Conservation (phyloP, 2,797 vertebrate species). For the Mormyrus proboscirostris region DNA sequence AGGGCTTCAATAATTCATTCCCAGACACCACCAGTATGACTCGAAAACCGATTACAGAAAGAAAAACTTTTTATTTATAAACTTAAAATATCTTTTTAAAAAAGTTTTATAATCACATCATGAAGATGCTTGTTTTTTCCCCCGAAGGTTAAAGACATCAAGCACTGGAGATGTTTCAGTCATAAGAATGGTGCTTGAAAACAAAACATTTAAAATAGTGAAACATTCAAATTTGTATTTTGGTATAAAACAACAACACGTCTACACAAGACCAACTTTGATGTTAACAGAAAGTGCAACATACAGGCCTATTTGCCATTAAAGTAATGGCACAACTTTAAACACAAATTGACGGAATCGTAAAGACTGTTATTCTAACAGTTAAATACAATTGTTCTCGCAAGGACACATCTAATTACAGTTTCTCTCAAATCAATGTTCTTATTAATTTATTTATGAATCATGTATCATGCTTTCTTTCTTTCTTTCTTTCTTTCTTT, state of each 20-base stretch:
- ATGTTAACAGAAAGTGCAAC: neutral
- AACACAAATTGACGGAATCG: neutral
- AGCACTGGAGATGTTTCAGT: neutral
- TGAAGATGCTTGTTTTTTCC: neutral
- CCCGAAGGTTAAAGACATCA: too few relatives aligned
- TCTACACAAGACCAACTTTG: neutral
- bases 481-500: neutral
- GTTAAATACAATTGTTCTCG: neutral
- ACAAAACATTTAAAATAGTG: neutral
- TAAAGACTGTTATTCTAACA: too few relatives aligned
- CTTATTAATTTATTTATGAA: slow-evolving; percentile 8
- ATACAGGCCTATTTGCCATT: neutral
- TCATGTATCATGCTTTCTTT: neutral
- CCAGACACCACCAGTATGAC: neutral
- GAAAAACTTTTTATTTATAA: neutral
- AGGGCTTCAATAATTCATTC: neutral
- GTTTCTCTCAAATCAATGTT: neutral
- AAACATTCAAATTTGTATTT: neutral
- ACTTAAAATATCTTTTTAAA: neutral
- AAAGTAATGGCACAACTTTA: neutral
- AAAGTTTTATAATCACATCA: neutral
- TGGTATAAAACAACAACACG: neutral
- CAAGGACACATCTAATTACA: neutral
- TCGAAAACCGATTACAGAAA: neutral
- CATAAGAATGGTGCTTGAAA: neutral